Conservation (phyloP, 2,797 vertebrate species). For the Petrocephalus schoutedeni region DNA sequence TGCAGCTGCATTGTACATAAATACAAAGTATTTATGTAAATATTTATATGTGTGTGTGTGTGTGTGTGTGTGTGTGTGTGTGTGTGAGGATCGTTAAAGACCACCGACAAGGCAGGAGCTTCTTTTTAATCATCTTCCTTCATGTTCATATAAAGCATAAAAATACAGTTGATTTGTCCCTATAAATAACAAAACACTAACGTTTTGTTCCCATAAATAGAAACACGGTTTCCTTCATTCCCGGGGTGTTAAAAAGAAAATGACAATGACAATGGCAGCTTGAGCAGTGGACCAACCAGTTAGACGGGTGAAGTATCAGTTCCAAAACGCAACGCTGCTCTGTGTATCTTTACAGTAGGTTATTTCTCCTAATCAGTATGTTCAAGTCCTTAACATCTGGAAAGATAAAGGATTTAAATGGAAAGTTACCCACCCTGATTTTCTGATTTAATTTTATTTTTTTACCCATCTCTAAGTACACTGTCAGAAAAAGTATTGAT, state of each 20-base stretch:
- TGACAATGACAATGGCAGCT: not conserved
- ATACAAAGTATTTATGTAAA: not conserved
- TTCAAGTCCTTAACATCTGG: not conserved
- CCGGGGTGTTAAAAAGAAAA: not conserved
- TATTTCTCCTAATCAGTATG: not conserved
- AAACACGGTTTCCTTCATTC: not conserved
- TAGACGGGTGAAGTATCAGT: not conserved
- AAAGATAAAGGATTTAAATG: not conserved
- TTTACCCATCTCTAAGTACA: not conserved
- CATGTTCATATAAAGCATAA: not conserved
- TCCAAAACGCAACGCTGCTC: not conserved
- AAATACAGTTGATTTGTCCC: not conserved
- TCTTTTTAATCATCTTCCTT: not conserved
- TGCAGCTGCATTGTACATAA: not conserved
- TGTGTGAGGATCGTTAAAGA: not conserved
- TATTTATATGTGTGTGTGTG: too few relatives aligned
- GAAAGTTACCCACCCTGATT: not conserved
- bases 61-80: not conserved
- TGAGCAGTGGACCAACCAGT: slow-evolving; percentile 1
- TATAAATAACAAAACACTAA: not conserved
- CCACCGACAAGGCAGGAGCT: not conserved
- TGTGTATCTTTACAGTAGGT: not conserved
- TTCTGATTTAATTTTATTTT: not conserved
- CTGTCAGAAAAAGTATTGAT: not conserved
- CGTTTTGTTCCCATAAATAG: not conserved